Conservation (phyloP, 2,113 vertebrate species). For the Vidua chalybeata region DNA sequence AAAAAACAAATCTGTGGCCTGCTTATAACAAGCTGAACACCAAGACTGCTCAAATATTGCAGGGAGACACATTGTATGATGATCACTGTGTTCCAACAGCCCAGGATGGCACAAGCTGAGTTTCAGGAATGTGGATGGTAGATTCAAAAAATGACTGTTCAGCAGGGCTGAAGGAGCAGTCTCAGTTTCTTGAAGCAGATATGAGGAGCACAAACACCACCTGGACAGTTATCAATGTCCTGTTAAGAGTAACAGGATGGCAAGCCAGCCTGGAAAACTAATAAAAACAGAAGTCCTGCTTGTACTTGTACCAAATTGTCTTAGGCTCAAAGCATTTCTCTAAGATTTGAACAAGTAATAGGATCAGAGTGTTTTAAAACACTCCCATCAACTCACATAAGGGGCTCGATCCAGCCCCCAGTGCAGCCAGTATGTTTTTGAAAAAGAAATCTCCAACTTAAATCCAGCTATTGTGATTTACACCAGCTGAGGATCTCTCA, state of each 20-base stretch:
- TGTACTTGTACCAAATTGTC: background rate
- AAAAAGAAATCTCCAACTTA: background rate
- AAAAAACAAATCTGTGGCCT: background rate
- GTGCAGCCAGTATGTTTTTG: background rate
- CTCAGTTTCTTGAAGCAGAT: background rate
- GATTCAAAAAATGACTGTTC: background rate
- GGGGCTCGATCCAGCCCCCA: background rate
- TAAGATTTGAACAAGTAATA: slow-evolving; percentile 28
- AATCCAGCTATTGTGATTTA: background rate
- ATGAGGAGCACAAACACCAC: background rate
- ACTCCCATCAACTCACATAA: background rate
- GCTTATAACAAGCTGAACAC: background rate
- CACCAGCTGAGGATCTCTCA: slow-evolving; percentile 19
- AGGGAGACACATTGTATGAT: background rate
- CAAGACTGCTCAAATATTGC: background rate
- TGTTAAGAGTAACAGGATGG: background rate
- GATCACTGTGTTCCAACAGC: accelerated
- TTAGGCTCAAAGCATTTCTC: background rate
- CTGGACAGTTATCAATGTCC: background rate
- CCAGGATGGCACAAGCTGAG: background rate
- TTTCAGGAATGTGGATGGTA: background rate
- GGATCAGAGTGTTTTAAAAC: slow-evolving; percentile 20
- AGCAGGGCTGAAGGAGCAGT: background rate
- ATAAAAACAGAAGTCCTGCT: background rate
- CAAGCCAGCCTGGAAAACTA: background rate